These are phyloP conservation scores for Emydoidea blandingii DNA, from an alignment of 2,797 vertebrate species.

Conservation along the genomic window DNA sequence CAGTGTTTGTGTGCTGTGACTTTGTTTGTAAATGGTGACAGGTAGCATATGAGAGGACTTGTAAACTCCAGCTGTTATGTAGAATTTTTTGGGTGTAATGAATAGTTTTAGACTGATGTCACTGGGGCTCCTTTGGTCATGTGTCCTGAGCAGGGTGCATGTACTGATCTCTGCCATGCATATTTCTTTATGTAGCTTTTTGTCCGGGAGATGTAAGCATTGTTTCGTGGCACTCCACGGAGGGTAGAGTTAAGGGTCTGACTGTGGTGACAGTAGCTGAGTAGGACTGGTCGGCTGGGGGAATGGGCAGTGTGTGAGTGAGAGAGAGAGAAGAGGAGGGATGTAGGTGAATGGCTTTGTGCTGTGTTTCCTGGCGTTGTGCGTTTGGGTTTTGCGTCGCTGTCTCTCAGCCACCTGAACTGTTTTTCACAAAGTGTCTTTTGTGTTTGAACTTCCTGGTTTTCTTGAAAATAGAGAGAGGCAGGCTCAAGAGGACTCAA, in stretches of 20 bases:
- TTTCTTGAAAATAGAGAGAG: background rate
- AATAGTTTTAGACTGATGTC: background rate
- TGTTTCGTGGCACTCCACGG: background rate
- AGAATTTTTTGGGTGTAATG: background rate
- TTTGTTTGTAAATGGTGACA: background rate
- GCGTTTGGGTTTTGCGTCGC: accelerated
- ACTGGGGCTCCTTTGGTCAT: background rate
- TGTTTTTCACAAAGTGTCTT: background rate
- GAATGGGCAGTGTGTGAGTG: background rate
- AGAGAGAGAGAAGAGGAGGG: background rate
- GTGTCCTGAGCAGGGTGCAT: background rate
- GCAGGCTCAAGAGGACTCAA: background rate
- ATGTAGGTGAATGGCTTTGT: background rate
- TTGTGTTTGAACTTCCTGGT: background rate
- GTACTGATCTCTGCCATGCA: background rate
- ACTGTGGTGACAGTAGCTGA: background rate
- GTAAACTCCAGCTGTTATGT: background rate
- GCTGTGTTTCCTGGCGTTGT: background rate
- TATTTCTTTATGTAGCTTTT: background rate
- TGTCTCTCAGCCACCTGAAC: background rate
- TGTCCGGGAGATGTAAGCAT: no score
- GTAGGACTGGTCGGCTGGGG: background rate
- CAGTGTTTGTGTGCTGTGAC: accelerated
- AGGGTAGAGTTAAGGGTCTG: background rate
- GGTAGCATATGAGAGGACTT: accelerated